Base-by-base conservation (phyloP, 1,140 invertebrate genomes). In the Cherax quadricarinatus region DNA sequence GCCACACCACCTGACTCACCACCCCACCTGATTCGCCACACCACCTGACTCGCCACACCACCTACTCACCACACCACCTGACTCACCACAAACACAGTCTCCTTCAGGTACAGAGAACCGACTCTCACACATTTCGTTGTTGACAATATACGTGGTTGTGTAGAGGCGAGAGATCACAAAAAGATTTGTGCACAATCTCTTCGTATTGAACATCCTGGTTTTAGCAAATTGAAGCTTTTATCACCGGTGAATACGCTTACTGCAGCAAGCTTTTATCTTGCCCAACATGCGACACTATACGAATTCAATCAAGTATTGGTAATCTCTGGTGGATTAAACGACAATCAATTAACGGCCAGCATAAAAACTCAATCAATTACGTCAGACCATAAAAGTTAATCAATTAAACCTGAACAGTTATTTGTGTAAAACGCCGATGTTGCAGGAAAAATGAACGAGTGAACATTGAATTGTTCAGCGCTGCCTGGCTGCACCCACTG, bases 301-400 rank as follows among this genome's bases (percentile, higher is more conserved):
- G 70, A 75, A 75, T 75, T 75, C 70, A 75, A 75, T 75, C 70
- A 75, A 75, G 70, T 75, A 75, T 75, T 75, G 70, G 70, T 75
- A 75, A 75, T 24, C 70, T 30, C n/a, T 21, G 3, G n/a, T 75
- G 70, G 70, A 75, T 75, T 75, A 75, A 75, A 75, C 30, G n/a
- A 75, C 70, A 75, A 75, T 75, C 70, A 75, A 75, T 75, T 75
- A 75, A 75, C 70, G 30, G 70, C 21, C n/a, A 75, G 6, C n/a
- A 75, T 75, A 75, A 75, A 75, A 75, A 75, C 6, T 24, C 70
- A 75, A 75, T 75, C 70, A 75, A 75, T 75, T 75, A 75, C 70
- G 24, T 5, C 6, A 75, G 24, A n/a, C 70, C 70, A 75, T 75
- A 75, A 75, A 75, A 75, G 70, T 75, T 75, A 75, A 75, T 75